These are phyloP conservation scores for Rhinolophus sinicus DNA, from an alignment of 2,113 vertebrate genomes.

Conservation along the genomic window DNA sequence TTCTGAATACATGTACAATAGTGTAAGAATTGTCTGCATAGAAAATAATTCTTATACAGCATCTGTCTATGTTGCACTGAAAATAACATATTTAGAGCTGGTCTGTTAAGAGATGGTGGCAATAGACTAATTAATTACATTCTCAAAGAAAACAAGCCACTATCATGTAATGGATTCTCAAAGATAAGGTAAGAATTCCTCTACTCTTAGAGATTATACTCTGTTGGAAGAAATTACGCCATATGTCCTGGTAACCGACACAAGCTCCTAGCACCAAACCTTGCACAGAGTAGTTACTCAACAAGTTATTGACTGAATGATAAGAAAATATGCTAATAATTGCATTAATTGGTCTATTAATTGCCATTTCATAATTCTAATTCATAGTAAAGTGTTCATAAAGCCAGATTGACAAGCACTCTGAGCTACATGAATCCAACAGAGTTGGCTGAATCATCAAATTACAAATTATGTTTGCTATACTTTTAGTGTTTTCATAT, in stretches of 20 bases:
- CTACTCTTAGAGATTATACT: not conserved
- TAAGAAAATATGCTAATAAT: not conserved
- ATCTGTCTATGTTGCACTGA: not conserved
- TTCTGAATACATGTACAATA: not conserved
- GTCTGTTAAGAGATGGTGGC: not conserved
- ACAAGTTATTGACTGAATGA: not conserved
- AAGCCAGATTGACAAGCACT: not conserved
- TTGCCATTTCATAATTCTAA: not conserved
- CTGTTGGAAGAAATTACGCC: not conserved
- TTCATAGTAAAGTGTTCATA: slow-evolving; percentile 16
- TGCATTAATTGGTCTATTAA: not conserved
- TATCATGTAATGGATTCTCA: not conserved
- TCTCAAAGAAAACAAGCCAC: not conserved
- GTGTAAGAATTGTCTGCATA: not conserved
- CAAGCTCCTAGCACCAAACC: not conserved
- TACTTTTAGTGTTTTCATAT: not conserved
- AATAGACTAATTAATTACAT: slow-evolving; percentile 1
- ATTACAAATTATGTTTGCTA: not conserved
- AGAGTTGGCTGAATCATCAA: not conserved
- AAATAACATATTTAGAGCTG: not conserved
- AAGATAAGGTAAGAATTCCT: not conserved
- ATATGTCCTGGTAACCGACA: not conserved
- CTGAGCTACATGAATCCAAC: not conserved
- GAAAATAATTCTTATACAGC: not conserved
- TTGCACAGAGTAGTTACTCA: not conserved